A percentile compares a stretch with the other conserved stretches of the same genome.
These are phyloP conservation scores for Ferdinandea cuprea DNA, from an alignment of 2,888 invertebrate genomes.

Conservation along the genomic window DNA sequence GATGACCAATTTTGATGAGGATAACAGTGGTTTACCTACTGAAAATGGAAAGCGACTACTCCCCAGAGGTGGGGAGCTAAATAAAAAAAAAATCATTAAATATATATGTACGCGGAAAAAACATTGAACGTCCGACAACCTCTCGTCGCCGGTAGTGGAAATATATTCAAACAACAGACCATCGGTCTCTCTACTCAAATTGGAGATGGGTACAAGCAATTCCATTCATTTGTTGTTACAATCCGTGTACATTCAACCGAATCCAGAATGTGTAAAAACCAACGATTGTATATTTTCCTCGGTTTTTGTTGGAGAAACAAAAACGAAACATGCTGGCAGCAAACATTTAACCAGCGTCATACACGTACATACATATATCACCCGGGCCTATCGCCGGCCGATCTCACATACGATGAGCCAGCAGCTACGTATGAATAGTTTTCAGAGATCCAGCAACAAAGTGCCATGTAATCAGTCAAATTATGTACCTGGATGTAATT, in stretches of 20 bases:
- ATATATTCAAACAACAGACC: constrained; percentile 30
- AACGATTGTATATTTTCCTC: constrained; percentile 33
- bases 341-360: constrained; percentile 32
- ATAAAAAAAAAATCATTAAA: constrained; percentile 33
- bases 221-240: constrained; percentile 48
- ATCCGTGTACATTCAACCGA: constrained; percentile 67
- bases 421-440: constrained; percentile 9
- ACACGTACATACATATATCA: constrained; percentile 4
- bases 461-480: constrained; percentile 41
- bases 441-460: constrained; percentile 16
- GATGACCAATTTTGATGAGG: constrained; percentile 43
- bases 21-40: constrained; percentile 43
- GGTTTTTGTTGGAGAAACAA: constrained; percentile 26
- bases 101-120: constrained; percentile 30
- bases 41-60: constrained; percentile 55
- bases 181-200: constrained; percentile 52
- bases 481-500: constrained; percentile 52
- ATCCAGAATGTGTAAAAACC: constrained; percentile 44
- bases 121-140: constrained; percentile 29
- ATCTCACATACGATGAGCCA: constrained; percentile 8
- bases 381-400: constrained; percentile 6
- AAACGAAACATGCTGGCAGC: constrained; percentile 42
- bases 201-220: constrained; percentile 54
- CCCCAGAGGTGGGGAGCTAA: not conserved
- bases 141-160: constrained; percentile 26